Evolutionary conservation across 2,888 invertebrate genomes (phyloP).

Genomic region (Cataglyphis cursor): DNA sequence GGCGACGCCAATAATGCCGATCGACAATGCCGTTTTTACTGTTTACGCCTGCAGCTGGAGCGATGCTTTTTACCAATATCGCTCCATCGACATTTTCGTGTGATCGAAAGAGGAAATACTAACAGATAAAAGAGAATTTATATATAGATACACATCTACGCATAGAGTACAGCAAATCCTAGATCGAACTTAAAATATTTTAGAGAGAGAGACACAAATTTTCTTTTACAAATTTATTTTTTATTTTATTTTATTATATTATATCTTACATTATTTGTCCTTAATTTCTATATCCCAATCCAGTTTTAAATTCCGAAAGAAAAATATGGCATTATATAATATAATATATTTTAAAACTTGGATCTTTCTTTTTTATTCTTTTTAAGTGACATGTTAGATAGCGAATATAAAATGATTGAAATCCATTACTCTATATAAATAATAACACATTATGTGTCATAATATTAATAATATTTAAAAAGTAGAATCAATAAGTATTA

Average conservation of each 20-base stretch:
- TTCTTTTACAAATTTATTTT: not conserved
- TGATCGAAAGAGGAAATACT: conserved; percentile 12
- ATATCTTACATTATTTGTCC: not conserved
- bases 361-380: not conserved
- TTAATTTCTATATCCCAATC: not conserved
- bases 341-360: not conserved
- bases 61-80: conserved; percentile 37
- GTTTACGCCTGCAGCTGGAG: conserved; percentile 37
- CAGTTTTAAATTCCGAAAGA: not conserved
- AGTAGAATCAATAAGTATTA: not conserved
- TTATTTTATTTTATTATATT: not conserved
- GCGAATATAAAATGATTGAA: not conserved
- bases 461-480: not conserved
- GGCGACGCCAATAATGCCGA: conserved; percentile 58
- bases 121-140: conserved; percentile 6
- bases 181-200: not conserved
- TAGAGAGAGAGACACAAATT: not conserved
- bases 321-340: not conserved
- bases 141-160: not conserved
- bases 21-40: conserved; percentile 59
- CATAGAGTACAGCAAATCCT: not conserved
- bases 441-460: not conserved
- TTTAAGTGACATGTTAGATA: not conserved
- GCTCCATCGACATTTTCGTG: not conserved
- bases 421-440: not conserved